Percentiles rank a stretch among this genome's conserved stretches.
These are phyloP conservation scores for Rhyacophila evoluta DNA, from an alignment of 2,888 invertebrate genomes.

Conservation along the genomic window DNA sequence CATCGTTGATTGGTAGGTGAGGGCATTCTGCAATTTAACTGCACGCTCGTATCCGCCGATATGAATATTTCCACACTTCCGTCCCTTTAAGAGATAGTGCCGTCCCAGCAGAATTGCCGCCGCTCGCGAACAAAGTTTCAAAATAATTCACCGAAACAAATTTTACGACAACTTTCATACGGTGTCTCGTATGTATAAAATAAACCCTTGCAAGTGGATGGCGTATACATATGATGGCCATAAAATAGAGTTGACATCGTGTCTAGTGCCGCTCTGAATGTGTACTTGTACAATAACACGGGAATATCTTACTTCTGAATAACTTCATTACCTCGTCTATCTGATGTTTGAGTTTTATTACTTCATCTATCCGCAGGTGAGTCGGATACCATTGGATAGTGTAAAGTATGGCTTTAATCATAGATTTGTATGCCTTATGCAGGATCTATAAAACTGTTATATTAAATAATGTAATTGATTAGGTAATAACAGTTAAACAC, in stretches of 20 bases:
- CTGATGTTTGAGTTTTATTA: neutral
- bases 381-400: neutral
- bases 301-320: constrained; percentile 25
- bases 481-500: too few species aligned
- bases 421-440: too few species aligned
- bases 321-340: constrained; percentile 20
- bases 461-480: too few species aligned
- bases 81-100: neutral
- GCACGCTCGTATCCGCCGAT: neutral
- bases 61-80: constrained; percentile 19
- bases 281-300: constrained; percentile 4
- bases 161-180: constrained; percentile 22
- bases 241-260: constrained; percentile 3
- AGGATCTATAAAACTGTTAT: too few species aligned
- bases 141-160: constrained; percentile 22
- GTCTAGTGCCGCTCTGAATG: constrained; percentile 2
- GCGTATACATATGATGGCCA: constrained; percentile 7
- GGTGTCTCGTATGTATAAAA: neutral
- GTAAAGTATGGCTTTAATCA: too few species aligned
- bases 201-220: neutral
- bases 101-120: neutral
- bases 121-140: constrained; percentile 4
- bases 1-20: neutral
- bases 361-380: neutral
- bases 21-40: neutral